Percentiles rank a stretch among this genome's conserved stretches.
These are phyloP conservation scores for Onychomys torridus DNA, from an alignment of 2,797 vertebrate genomes.

Conservation along the genomic window DNA sequence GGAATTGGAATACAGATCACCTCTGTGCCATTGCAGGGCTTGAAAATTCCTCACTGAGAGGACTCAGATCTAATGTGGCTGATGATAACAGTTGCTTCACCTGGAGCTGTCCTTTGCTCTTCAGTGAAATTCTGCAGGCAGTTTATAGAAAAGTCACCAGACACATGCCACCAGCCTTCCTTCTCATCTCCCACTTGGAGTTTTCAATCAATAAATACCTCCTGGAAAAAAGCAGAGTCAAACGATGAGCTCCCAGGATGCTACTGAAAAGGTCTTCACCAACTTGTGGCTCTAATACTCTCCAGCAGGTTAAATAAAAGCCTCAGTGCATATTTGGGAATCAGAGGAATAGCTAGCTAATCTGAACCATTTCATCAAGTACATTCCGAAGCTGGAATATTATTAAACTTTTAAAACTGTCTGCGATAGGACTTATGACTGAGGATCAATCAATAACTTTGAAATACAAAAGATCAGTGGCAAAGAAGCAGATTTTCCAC, in stretches of 20 bases:
- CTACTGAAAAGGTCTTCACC: not conserved
- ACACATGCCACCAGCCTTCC: not conserved
- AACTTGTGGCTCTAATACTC: not conserved
- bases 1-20: not conserved
- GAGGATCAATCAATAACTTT: not conserved
- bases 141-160: not conserved
- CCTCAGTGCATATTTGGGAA: not conserved
- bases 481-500: conserved; percentile 28
- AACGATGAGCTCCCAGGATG: not conserved
- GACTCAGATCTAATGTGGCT: not conserved
- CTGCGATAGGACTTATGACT: not conserved
- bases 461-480: conserved; percentile 6
- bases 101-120: not conserved
- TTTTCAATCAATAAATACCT: not conserved
- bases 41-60: not conserved
- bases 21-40: not conserved
- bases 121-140: not conserved
- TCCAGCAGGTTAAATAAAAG: not conserved
- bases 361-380: not conserved
- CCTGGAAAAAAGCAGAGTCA: not conserved
- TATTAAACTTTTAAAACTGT: conserved; percentile 37
- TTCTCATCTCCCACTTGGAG: not conserved
- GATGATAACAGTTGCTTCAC: not conserved
- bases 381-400: not conserved
- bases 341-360: not conserved